Base-by-base conservation (phyloP, 2,113 vertebrate genomes). In the Brachypodius melanocephalos region DNA sequence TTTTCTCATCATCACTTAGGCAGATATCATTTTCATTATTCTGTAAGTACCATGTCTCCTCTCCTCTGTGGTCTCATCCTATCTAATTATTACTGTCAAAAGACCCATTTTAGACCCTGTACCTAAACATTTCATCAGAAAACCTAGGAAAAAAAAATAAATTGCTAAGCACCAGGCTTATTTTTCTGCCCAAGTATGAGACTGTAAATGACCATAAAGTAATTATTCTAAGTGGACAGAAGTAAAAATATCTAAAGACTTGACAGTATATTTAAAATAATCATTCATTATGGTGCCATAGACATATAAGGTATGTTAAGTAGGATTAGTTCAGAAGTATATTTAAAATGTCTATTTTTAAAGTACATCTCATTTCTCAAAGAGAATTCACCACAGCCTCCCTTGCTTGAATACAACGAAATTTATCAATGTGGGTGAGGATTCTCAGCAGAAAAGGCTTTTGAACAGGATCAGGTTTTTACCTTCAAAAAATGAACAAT, bases 171-270 rank as follows among this genome's bases (percentile, higher is more conserved):
- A 80, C 13, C 46, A 8, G 10, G 8, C 20, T 74, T 68, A 54
- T 51, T 69, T 69, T 58, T 51, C 52, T 86, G 32, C 26, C 17
- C 19, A 62, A 17, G 4, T 62, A 71, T 25, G 17, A 86, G 52
- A 21, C 12, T 78, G 34, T 36, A 84, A 9, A 76, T 66, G 10
- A 73, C 38, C 29, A 45, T 72, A 82, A 96, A 95, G 80, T 73
- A 91, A 83, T 73, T 29, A 79, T 84, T 94, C 32, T 65, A 85
- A 91, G 67, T 72, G 72, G 75, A 91, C 32, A 90, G 45, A 93
- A 93, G 17, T 26, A 76, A 95, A 88, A 92, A 77, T n/a, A 80
- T 40, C 90, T 94, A 45, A 92, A 94, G 34, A 80, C 1, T 8
- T 85, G 58, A 48, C 8, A 14, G 24, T 32, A 25, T 59, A 75